A percentile compares a stretch with the other conserved stretches of the same genome.
Evolutionary conservation across 2,888 invertebrate genomes (phyloP).

Genomic region (Drosophila aldrichi): DNA sequence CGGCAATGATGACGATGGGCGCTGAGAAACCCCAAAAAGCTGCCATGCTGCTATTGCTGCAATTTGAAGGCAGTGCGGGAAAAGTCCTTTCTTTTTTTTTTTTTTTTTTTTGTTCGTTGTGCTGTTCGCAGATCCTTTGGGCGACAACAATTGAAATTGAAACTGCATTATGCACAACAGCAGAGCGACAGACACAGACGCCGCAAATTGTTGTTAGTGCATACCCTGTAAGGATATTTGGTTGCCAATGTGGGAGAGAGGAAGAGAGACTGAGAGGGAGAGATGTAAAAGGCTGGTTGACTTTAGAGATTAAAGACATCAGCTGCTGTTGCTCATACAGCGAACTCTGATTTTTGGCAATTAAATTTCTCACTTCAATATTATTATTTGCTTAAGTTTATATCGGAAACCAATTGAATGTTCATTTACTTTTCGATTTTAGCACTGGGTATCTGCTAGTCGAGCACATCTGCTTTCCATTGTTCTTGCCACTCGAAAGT

Average conservation of each 20-base stretch:
- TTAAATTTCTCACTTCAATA: neutral
- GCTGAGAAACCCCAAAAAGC: constrained; percentile 27
- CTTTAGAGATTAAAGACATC: neutral
- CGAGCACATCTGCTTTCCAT: neutral
- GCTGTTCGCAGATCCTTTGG: constrained; percentile 45
- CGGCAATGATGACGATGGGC: constrained; percentile 62
- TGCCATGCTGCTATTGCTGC: constrained; percentile 8
- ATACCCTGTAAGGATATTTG: constrained; percentile 22
- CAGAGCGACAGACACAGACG: constrained; percentile 34
- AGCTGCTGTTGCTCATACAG: neutral
- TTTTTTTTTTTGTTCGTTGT: constrained; percentile 24
- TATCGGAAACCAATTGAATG: too few relatives aligned
- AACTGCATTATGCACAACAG: constrained; percentile 76
- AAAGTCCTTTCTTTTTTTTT: constrained; percentile 2
- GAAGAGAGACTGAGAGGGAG: too few relatives aligned
- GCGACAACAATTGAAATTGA: constrained; percentile 78
- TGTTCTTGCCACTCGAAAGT: constrained; percentile 35
- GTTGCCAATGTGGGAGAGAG: neutral
- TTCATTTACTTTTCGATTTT: neutral
- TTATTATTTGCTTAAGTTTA: neutral
- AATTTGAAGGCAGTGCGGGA: neutral
- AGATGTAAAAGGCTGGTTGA: neutral
- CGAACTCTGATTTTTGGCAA: neutral
- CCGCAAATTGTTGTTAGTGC: constrained; percentile 51
- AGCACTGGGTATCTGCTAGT: neutral